These are phyloP conservation scores for Cherax quadricarinatus DNA, from an alignment of 1,140 invertebrate genomes.

Conservation along the genomic window DNA sequence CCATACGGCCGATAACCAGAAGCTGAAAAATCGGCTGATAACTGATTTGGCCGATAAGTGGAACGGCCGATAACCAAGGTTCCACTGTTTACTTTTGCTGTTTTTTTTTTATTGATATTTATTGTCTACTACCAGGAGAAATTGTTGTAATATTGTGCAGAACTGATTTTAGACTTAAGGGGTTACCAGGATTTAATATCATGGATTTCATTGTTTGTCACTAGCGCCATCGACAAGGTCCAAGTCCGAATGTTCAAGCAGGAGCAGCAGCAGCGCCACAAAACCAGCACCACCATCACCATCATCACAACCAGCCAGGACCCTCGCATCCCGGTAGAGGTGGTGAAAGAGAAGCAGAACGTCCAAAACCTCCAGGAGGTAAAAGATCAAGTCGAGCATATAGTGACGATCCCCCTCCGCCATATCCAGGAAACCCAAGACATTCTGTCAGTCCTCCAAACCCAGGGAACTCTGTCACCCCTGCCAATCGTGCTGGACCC, in stretches of 20 bases:
- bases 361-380: constrained; percentile 72
- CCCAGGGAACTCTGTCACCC: constrained; percentile 34
- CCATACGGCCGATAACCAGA: no score
- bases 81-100: no score
- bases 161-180: no score
- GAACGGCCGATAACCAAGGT: no score
- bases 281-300: constrained; percentile 53
- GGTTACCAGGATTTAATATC: not conserved
- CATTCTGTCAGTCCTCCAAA: constrained; percentile 74
- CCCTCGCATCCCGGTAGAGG: constrained; percentile 56
- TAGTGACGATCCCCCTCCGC: constrained; percentile 73
- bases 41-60: no score
- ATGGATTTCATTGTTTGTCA: constrained; percentile 47
- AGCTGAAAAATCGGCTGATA: no score
- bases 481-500: constrained; percentile 47
- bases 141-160: no score
- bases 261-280: not conserved
- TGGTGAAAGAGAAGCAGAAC: constrained; percentile 74
- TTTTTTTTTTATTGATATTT: no score
- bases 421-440: constrained; percentile 76
- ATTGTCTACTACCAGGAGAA: no score
- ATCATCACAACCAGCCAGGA: constrained; percentile 44
- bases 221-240: constrained; percentile 63
- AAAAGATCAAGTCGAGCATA: constrained; percentile 68
- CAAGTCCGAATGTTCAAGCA: constrained; percentile 30